Percentiles rank a stretch among this genome's conserved stretches.
Conservation (phyloP, 2,113 vertebrate species). For the Thryonomys swinderianus region DNA sequence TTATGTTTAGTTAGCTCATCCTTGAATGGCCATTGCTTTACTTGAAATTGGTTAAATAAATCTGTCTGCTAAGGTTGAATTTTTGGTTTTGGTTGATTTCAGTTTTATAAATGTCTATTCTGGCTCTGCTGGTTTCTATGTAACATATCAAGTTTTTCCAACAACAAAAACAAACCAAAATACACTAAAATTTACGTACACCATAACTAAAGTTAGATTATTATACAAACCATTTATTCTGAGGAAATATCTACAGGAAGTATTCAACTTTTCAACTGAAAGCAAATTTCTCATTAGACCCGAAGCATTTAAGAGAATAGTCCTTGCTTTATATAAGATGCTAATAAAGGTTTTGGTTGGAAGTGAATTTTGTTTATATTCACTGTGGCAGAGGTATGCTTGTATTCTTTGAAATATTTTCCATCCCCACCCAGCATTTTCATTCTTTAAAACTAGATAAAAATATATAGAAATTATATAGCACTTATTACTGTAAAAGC, state of each 20-base stretch:
- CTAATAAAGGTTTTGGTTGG: neutral
- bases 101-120: neutral
- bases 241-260: neutral
- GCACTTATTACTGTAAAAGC: neutral
- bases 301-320: neutral
- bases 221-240: neutral
- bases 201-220: neutral
- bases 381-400: neutral
- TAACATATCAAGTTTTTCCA: neutral
- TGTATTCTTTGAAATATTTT: conserved; percentile 4
- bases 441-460: neutral
- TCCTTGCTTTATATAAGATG: neutral
- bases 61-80: neutral
- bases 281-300: neutral
- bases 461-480: neutral
- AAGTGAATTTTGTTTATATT: neutral
- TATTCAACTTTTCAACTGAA: neutral
- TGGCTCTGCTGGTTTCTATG: neutral
- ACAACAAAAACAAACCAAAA: neutral
- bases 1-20: neutral
- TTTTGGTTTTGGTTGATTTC: neutral
- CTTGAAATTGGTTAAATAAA: neutral
- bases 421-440: neutral
- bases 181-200: neutral
- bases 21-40: neutral